Percentiles rank a stretch among this genome's conserved stretches.
Conservation (phyloP, 2,113 vertebrate species). For the Cyanoramphus novaezelandiae region DNA sequence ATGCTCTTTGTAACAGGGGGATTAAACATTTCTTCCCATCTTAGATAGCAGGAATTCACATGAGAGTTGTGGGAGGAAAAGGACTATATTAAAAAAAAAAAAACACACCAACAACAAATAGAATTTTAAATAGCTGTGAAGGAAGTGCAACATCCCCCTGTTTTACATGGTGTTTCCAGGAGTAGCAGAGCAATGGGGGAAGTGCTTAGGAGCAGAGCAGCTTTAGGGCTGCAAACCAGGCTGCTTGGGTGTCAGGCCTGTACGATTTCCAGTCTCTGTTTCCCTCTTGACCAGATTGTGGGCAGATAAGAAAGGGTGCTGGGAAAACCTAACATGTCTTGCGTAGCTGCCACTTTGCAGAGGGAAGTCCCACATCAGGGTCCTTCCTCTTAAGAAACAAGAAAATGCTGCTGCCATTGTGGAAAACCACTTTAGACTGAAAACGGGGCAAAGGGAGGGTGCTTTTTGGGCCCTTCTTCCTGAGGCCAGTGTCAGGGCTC, state of each 20-base stretch:
- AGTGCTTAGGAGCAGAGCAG: background rate
- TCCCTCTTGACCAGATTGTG: background rate
- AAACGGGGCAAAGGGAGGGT: background rate
- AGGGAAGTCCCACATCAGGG: background rate
- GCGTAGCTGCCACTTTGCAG: rapidly evolving
- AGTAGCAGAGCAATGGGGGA: background rate
- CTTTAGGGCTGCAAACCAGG: background rate
- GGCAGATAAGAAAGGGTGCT: background rate
- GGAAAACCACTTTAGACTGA: background rate
- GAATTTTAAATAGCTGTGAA: background rate
- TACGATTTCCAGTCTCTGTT: background rate
- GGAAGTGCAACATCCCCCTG: background rate
- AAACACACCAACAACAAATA: background rate
- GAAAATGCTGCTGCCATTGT: background rate
- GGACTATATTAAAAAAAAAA: background rate
- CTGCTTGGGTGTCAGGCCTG: background rate
- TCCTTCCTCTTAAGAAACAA: background rate
- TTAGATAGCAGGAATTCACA: background rate
- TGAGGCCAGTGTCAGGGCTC: background rate
- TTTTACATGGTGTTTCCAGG: background rate
- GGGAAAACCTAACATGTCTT: background rate
- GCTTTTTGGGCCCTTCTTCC: background rate
- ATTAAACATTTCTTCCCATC: background rate
- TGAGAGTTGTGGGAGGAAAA: background rate
- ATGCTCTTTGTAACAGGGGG: background rate